Base-by-base conservation (phyloP, 2,888 invertebrate genomes). In the Machimus atricapillus region DNA sequence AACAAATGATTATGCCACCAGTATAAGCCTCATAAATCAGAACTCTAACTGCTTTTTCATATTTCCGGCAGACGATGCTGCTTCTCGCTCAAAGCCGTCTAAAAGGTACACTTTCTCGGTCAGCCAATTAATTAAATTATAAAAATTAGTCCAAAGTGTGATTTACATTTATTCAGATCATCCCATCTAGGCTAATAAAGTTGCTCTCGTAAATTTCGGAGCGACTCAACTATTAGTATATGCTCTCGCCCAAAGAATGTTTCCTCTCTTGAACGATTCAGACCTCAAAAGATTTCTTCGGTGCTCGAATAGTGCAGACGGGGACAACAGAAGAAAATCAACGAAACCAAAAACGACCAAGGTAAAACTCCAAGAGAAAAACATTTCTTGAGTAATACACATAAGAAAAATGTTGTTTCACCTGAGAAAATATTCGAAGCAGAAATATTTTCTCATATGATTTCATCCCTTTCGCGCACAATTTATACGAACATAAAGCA, bases 321-420 rank as follows among this genome's bases (percentile, higher is more conserved):
- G 74, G 34, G 43, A 31, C 52, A 40, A 46, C 73, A 74, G 43
- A 34, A 77, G 77, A 86, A 86, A 74, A 85, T 74, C 37, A 56
- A 58, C 27, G 16, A 37, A 16, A 23, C 74, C 46, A 74, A 74
- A n/a, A 85, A 85, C 40, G 85, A 74, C 31, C 74, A 74, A 74
- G 19, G 9, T 40, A 12, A 66, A 66, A 23, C 56, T 27, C 66
- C 46, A 85, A 43, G 37, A 73, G 85, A 52, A 85, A 46, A 74
- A 46, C 74, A 43, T 74, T 85, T 73, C 85, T 46, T 74, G 74
- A 74, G 85, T 85, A 58, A 73, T 86, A 86, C 86, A 66, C 79
- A 86, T 16, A 78, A 81, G 79, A 86, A 86, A 86, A 86, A 81
- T 86, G 86, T 86, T 86, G 86, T 86, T 81, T 81, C 81, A 86